Evolutionary conservation across 2,797 vertebrate genomes (phyloP).

Genomic region (Acanthis flammea): DNA sequence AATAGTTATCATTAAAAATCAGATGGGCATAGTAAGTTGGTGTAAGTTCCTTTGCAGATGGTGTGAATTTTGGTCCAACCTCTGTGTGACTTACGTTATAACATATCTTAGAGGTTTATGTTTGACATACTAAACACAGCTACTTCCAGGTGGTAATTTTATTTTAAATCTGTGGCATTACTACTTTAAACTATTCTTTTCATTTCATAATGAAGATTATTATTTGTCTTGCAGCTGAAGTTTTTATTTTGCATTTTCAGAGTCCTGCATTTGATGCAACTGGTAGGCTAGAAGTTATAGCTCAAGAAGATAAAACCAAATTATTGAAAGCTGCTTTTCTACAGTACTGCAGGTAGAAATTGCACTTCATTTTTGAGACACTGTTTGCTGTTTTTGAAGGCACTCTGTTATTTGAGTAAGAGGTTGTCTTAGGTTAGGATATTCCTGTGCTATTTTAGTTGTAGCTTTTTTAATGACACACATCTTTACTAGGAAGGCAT

Average conservation of each 20-base stretch:
- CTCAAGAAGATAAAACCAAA: constrained; percentile 90
- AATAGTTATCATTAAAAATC: not conserved
- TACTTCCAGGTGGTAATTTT: not conserved
- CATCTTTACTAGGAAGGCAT: not conserved
- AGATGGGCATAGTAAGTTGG: not conserved
- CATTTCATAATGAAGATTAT: not conserved
- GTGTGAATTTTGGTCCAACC: not conserved
- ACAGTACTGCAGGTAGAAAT: constrained; percentile 88
- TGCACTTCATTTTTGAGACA: not conserved
- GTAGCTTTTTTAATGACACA: not conserved
- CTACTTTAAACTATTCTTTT: not conserved
- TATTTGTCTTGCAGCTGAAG: not conserved
- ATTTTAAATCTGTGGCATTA: not conserved
- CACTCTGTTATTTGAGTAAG: not conserved
- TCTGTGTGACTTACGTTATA: not conserved
- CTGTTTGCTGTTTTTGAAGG: not conserved
- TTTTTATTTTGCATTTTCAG: constrained; percentile 69
- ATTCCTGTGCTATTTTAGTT: not conserved
- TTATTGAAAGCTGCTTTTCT: constrained; percentile 92
- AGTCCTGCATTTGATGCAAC: constrained; percentile 79
- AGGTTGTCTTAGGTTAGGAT: not conserved
- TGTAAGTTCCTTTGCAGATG: not conserved
- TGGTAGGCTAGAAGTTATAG: constrained; percentile 75
- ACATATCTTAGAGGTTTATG: fast-evolving
- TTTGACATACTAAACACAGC: not conserved